Evolutionary conservation across 2,888 invertebrate genomes (phyloP), one percentile per base, ranked within the genome.

Genomic region (Folsomia manolachei): DNA sequence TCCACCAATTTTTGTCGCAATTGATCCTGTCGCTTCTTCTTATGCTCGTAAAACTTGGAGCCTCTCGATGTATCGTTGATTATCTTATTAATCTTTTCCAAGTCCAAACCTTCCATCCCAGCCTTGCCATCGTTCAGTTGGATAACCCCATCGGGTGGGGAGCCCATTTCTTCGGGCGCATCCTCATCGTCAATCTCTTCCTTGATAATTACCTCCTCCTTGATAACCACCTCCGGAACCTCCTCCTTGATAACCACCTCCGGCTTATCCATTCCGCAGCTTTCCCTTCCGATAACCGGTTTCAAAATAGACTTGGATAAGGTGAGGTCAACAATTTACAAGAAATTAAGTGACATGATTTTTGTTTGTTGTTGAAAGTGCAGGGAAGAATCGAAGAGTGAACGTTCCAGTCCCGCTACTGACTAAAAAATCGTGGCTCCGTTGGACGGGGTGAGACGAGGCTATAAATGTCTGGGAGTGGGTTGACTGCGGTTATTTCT

Each of bases 41-140:
- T 86, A 82, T 87, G 86, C 69, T 84, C 83, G 81, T 85, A 87
- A 82, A 85, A 88, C 71, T 84, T 85, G 4, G 87, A 87, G 1
- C 87, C 87, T 83, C 82, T 82, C n/a, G 85, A 85, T 2, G 84
- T 82, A 63, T 83, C 83, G 72, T 83, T 81, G 56, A 86, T 84
- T 23, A 83, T 82, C 74, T 82, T 71, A 73, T 84, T 84, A 27
- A 84, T 83, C 26, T 77, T 75, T 1, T 81, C 82, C 25, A 76
- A 75, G 63, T 82, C 82, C 24, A 82, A 64, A 11, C 82, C 81
- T 65, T 78, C 77, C 82, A 82, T 82, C 9, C 82, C 82, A 14
- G 82, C 82, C 67, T 80, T 80, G 0, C 74, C 73, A 21, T 74
- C 71, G 65, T 79, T 79, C 11, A 79, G 24, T 0, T 14, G 39